phyloP scores from a whole-genome alignment of 2,113 vertebrate genomes.

The Brachyhypopomus gauderio region DNA sequence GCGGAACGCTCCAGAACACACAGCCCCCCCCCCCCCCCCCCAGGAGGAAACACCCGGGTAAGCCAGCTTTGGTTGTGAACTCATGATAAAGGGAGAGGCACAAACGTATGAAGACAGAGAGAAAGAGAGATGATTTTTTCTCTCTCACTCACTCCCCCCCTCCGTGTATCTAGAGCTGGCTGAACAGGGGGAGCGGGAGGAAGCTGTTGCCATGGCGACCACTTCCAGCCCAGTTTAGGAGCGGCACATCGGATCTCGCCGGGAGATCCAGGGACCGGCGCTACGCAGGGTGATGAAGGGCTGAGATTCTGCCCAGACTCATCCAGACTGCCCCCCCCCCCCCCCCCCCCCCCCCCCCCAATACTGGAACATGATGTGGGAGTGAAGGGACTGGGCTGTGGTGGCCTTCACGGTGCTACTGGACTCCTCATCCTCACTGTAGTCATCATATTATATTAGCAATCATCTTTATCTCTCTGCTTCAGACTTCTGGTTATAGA shows the following conservation, averaged over 20 bases:
- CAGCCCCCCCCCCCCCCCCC: background rate
- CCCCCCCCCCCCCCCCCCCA: background rate
- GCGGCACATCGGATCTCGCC: constrained; percentile 56
- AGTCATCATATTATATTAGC: background rate
- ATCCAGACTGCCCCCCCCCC: no score
- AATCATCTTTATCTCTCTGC: background rate
- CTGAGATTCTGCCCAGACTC: background rate
- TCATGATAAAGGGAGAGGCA: constrained; percentile 39
- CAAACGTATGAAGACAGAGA: constrained; percentile 46
- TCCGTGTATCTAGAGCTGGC: constrained; percentile 59
- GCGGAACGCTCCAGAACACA: background rate
- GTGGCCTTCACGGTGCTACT: constrained; percentile 13
- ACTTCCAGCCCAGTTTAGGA: constrained; percentile 62
- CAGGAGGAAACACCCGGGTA: no score
- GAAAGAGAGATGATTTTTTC: constrained; percentile 26
- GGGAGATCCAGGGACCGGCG: constrained; percentile 39
- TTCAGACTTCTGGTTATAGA: background rate
- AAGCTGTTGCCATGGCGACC: constrained; percentile 84
- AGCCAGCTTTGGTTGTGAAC: background rate
- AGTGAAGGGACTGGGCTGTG: background rate
- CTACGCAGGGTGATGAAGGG: background rate
- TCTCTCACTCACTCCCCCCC: constrained; percentile 58
- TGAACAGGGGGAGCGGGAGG: constrained; percentile 44
- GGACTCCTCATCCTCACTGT: no score
- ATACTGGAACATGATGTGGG: background rate